Percentiles rank a stretch among this genome's conserved stretches.
phyloP scores from a whole-genome alignment of 1,140 invertebrate species.

The Agrilus planipennis region DNA sequence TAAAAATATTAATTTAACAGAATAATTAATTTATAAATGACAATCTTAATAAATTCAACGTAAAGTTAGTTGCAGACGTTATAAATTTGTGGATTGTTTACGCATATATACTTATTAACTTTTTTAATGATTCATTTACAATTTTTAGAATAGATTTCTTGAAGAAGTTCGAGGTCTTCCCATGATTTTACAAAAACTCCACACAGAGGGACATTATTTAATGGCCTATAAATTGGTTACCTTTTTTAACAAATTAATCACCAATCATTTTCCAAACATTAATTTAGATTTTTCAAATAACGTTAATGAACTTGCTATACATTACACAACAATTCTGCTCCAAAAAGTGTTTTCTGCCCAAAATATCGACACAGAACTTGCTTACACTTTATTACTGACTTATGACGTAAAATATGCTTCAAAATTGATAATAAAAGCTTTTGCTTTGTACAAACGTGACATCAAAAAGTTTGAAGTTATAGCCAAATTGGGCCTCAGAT shows the following conservation, averaged over 20 bases:
- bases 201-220: constrained; percentile 15
- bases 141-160: constrained; percentile 9
- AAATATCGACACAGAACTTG: constrained; percentile 11
- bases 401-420: constrained; percentile 3
- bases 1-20: background rate
- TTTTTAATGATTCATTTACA: background rate
- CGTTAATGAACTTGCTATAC: constrained; percentile 4
- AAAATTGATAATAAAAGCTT: constrained; percentile 10
- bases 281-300: background rate
- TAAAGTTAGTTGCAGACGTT: background rate
- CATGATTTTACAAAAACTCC: constrained; percentile 9
- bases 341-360: constrained; percentile 9
- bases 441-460: constrained; percentile 15
- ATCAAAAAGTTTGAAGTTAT: constrained; percentile 16
- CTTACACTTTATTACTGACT: constrained; percentile 9
- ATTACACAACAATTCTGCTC: constrained; percentile 10
- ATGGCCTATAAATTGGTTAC: constrained; percentile 13
- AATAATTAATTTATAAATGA: background rate
- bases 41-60: background rate
- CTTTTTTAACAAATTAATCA: background rate
- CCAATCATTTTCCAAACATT: background rate
- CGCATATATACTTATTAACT: background rate
- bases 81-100: background rate
- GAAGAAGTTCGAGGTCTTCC: constrained; percentile 8
- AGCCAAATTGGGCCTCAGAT: constrained; percentile 10